Evolutionary conservation across 1,140 invertebrate genomes (phyloP).

Genomic region (Lepidostoma basale): DNA sequence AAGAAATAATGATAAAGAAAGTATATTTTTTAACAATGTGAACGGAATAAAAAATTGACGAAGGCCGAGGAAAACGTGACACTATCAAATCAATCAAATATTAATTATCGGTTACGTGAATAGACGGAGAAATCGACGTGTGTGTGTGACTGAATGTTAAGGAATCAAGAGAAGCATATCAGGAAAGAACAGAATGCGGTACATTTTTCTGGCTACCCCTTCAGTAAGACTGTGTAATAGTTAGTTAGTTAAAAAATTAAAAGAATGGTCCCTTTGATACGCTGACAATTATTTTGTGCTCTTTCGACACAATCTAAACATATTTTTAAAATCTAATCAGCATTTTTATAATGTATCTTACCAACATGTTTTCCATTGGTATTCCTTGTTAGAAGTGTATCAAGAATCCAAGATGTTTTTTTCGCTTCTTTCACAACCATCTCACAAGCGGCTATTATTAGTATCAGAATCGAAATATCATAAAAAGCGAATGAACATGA

Average conservation of each 20-base stretch:
- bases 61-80: too few relatives aligned
- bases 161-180: too few relatives aligned
- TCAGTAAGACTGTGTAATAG: background rate
- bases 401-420: conserved; percentile 17
- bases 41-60: too few relatives aligned
- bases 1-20: too few relatives aligned
- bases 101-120: too few relatives aligned
- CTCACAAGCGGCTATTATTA: conserved; percentile 43
- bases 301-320: background rate
- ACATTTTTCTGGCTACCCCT: background rate
- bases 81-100: too few relatives aligned
- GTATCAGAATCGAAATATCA: conserved; percentile 32
- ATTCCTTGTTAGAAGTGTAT: background rate
- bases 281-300: background rate
- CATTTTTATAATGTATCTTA: too few relatives aligned
- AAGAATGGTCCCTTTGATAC: background rate
- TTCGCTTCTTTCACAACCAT: conserved; percentile 30
- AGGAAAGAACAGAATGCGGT: too few relatives aligned
- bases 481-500: background rate
- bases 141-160: too few relatives aligned
- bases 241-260: background rate
- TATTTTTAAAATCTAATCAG: background rate
- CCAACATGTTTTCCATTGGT: background rate
- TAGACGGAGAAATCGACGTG: too few relatives aligned
- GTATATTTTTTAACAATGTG: too few relatives aligned